Evolutionary conservation across 2,888 invertebrate genomes (phyloP), one percentile per base, ranked within the genome.

Genomic region (Erynnis tages): DNA sequence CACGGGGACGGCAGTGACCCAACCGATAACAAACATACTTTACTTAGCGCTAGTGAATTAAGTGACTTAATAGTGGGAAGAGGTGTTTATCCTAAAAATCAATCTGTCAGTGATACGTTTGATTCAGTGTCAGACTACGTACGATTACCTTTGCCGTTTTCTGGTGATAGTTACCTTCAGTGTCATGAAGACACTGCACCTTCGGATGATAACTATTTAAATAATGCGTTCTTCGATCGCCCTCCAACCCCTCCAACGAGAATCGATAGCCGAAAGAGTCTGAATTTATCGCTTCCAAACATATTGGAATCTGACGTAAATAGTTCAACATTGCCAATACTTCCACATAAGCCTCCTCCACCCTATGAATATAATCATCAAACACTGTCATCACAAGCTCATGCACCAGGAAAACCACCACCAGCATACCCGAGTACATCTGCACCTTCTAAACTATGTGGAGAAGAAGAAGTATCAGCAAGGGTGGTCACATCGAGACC

Each of bases 101-200:
- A 95, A 69, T 95, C 95, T 0, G 94, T 96, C 30, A 96, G 96
- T 66, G 93, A 94, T 61, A 96, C 95, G 0, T 91, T 97, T 67
- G 96, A 97, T 74, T 96, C 97, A 0, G 96, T 96, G 67, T 96
- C 96, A 19, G 97, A 97, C 76, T 97, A 97, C 73, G 97, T 97
- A 1, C 95, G 96, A 55, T 85, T 96, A 69, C 93, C 93, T 1
- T 65, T 92, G 45, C 90, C 91, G 0, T 87, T 91, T 71, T 82
- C 73, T 60, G 91, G 91, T 14, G 91, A 91, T 61, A 91, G 91
- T 70, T 92, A 91, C 66, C 82, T 91, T 55, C 87, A 91, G 59
- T 91, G 91, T 1, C 91, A 91, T 58, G 90, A 91, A 71, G 91
- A 91, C 59, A 91, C 91, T 7, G 91, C 91, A 23, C 91, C 91